These are phyloP conservation scores for Oscheius myriophilus DNA, from an alignment of 2,888 invertebrate genomes.

Conservation along the genomic window DNA sequence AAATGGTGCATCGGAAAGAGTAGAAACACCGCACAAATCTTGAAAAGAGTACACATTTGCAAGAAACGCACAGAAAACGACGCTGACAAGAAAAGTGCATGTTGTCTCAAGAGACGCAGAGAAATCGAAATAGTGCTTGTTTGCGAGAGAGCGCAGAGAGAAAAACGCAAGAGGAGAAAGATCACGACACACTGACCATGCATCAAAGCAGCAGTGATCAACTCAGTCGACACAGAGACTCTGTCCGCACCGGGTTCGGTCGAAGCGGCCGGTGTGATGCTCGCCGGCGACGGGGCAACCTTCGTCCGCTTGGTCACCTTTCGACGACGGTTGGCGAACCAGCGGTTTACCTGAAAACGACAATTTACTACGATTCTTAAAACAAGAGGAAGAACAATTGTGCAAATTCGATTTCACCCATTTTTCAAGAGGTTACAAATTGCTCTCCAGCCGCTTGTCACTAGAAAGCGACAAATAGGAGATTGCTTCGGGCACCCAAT, in stretches of 20 bases:
- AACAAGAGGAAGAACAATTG: too few relatives aligned
- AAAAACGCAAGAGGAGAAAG: not conserved
- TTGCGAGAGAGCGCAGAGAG: not conserved
- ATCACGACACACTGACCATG: slow-evolving; percentile 23
- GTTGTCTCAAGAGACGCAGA: not conserved
- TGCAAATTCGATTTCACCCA: too few relatives aligned
- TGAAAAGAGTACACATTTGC: not conserved
- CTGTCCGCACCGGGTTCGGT: slow-evolving; percentile 14
- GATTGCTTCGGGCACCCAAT: too few relatives aligned
- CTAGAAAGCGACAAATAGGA: too few relatives aligned
- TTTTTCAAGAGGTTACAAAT: too few relatives aligned
- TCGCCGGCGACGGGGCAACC: slow-evolving; percentile 17
- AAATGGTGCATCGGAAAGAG: too few relatives aligned
- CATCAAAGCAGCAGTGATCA: slow-evolving; percentile 1
- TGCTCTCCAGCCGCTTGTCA: too few relatives aligned
- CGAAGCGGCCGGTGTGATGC: slow-evolving; percentile 11
- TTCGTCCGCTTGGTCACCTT: slow-evolving; percentile 38
- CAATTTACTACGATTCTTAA: not conserved
- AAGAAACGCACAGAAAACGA: not conserved
- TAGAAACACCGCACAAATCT: not conserved
- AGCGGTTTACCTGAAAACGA: slow-evolving; percentile 45
- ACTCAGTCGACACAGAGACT: slow-evolving; percentile 7
- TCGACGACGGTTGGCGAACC: slow-evolving; percentile 52
- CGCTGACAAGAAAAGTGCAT: too few relatives aligned
- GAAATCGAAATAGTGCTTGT: not conserved